These are phyloP conservation scores for Nomada fucata DNA, from an alignment of 2,888 invertebrate genomes.

Conservation along the genomic window DNA sequence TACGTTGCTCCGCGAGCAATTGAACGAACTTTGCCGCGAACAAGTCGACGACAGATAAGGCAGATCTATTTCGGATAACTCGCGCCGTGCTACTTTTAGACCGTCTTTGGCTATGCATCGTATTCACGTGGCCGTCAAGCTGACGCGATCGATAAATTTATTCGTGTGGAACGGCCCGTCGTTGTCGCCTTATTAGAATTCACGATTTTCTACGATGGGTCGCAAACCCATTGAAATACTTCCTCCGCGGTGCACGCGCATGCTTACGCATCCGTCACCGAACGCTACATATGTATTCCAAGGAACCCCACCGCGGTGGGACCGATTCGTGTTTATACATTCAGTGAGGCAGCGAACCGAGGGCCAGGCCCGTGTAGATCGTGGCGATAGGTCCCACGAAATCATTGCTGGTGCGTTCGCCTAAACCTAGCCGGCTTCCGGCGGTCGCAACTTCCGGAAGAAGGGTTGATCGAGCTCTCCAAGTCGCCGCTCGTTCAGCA, in stretches of 20 bases:
- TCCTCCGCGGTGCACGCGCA: slow-evolving; percentile 1
- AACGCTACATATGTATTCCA: slow-evolving; percentile 11
- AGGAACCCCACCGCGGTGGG: slow-evolving; percentile 10
- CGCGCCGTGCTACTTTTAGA: background rate
- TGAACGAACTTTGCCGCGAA: background rate
- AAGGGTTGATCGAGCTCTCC: slow-evolving; percentile 67
- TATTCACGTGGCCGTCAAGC: background rate
- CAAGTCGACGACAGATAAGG: background rate
- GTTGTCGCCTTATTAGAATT: background rate
- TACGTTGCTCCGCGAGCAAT: background rate
- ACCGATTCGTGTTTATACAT: slow-evolving; percentile 47
- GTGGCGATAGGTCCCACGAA: slow-evolving; percentile 70
- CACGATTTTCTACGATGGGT: background rate
- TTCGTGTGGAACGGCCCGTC: background rate
- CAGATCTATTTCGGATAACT: background rate
- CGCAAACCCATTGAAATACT: background rate
- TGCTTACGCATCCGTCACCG: background rate
- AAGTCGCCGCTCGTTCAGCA: slow-evolving; percentile 42
- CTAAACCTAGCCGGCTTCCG: slow-evolving; percentile 80
- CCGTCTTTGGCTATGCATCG: background rate
- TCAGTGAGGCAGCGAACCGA: slow-evolving; percentile 47
- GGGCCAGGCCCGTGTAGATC: slow-evolving; percentile 54
- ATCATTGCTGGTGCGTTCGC: slow-evolving; percentile 76
- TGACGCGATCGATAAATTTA: background rate
- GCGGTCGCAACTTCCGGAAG: slow-evolving; percentile 78